Evolutionary conservation across 1,140 invertebrate genomes (phyloP), one percentile per base, ranked within the genome.

Genomic region (Cydia fagiglandana): DNA sequence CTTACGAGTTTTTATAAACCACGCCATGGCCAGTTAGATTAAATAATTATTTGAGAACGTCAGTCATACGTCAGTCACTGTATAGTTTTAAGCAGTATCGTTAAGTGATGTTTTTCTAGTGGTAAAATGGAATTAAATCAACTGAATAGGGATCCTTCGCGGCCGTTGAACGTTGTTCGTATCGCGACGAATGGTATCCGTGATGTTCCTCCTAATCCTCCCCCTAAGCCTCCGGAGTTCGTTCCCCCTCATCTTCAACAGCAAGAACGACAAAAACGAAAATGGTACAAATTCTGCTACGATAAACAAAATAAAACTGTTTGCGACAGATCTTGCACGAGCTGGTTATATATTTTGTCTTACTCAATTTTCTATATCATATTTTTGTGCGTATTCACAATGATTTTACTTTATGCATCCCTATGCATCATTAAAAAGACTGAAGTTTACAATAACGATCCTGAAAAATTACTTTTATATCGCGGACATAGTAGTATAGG

Each of bases 301-400:
- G 75, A 92, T 38, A 86, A 73, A 79, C 76, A 90, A 61, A 80
- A 81, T 0, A 83, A 84, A 41, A 75, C 80, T 17, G 83, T 82
- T 56, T 89, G 87, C 75, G 86, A 79, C 2, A 82, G 89, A 80
- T 84, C 83, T 20, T 83, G 83, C 20, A 74, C 76, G 38, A 88
- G 83, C 76, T 92, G 90, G 90, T 2, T 85, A 0, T 80, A 64
- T 9, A 88, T 92, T 13, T 45, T 85, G 6, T 13, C 41, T n/a
- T 92, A 92, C 61, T 83, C 86, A 3, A 77, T 90, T 9, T 83
- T 92, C 75, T 92, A 92, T 50, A 61, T 90, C 9, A 79, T 89
- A 61, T 91, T 91, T 56, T 73, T 92, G 34, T 73, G 73, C 4
- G 87, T 88, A 7, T 92, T 85, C 30, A 90, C 84, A 2, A 74